Conservation (phyloP, 2,888 invertebrate species). For the Pandemis cinnamomeana region DNA sequence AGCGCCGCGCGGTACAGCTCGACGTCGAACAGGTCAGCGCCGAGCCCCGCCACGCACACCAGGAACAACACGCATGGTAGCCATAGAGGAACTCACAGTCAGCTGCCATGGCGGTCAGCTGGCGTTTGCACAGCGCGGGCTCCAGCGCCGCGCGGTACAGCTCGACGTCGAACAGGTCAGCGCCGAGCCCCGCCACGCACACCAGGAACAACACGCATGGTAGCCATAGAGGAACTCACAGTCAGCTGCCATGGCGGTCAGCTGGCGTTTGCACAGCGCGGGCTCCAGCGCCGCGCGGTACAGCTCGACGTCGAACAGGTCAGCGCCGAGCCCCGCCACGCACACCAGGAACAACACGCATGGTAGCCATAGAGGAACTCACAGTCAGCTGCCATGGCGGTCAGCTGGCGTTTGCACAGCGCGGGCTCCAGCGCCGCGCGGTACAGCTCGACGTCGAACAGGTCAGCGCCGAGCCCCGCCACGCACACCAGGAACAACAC, state of each 20-base stretch:
- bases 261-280: conserved; percentile 5
- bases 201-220: too few relatives aligned
- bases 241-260: not conserved
- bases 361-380: not conserved
- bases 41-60: too few relatives aligned
- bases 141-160: too few relatives aligned
- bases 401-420: conserved; percentile 7
- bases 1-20: too few relatives aligned
- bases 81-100: too few relatives aligned
- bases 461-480: not conserved
- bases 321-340: not conserved
- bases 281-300: not conserved
- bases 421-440: not conserved
- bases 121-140: too few relatives aligned
- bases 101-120: too few relatives aligned
- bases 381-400: not conserved
- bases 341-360: too few relatives aligned
- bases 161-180: too few relatives aligned
- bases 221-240: not conserved
- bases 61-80: too few relatives aligned
- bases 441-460: not conserved
- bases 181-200: too few relatives aligned
- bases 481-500: not conserved
- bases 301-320: not conserved
- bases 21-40: too few relatives aligned